phyloP scores from a whole-genome alignment of 1,140 invertebrate genomes.

The Stegodyphus mimosarum region DNA sequence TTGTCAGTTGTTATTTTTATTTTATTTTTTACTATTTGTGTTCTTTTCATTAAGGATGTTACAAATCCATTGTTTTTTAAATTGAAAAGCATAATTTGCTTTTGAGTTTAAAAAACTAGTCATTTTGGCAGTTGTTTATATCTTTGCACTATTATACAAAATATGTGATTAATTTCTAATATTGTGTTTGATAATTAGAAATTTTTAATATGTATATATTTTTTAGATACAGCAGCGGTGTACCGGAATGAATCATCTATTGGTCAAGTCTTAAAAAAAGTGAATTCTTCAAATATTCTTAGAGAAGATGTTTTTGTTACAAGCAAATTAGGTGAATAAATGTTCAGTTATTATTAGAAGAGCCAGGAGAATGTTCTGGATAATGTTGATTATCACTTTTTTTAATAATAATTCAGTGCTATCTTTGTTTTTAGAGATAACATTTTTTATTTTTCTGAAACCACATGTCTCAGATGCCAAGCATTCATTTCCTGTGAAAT shows the following conservation, averaged over 20 bases:
- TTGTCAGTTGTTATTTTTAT: too few species aligned
- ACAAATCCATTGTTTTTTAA: not conserved
- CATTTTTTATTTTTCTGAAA: too few species aligned
- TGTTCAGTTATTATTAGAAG: too few species aligned
- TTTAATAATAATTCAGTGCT: too few species aligned
- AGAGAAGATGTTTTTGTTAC: slow-evolving; percentile 82
- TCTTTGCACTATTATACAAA: not conserved
- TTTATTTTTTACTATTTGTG: not conserved
- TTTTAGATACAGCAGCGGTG: slow-evolving; percentile 79
- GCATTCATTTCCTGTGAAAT: too few species aligned
- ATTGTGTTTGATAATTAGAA: not conserved
- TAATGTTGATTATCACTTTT: too few species aligned
- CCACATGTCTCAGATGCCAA: too few species aligned
- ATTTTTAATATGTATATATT: not conserved
- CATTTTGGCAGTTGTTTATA: not conserved
- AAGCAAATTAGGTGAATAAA: slow-evolving; percentile 76
- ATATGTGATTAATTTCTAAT: not conserved
- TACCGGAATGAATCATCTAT: slow-evolving; percentile 81
- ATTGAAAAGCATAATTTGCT: not conserved
- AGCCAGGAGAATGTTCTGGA: too few species aligned
- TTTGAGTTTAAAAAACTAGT: too few species aligned
- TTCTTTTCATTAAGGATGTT: not conserved
- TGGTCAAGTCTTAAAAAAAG: slow-evolving; percentile 73
- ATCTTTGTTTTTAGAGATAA: too few species aligned
- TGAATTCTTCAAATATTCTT: slow-evolving; percentile 75